Percentiles rank a stretch among this genome's conserved stretches.
phyloP scores from a whole-genome alignment of 2,797 vertebrate species.

The Zenarchopterus dispar region DNA sequence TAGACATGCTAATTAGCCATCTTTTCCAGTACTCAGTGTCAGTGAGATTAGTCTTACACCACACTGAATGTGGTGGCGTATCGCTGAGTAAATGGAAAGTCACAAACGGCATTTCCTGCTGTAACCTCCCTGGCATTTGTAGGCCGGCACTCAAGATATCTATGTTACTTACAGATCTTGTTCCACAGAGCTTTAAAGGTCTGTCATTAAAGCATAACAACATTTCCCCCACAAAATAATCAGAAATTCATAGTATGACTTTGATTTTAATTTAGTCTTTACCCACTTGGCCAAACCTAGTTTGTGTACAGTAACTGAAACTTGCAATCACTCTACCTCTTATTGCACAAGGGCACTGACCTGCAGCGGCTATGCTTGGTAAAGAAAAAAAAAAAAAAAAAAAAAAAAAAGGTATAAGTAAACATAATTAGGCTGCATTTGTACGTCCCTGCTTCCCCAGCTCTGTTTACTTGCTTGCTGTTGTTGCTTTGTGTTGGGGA shows the following conservation, averaged over 20 bases:
- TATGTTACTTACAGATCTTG: constrained; percentile 82
- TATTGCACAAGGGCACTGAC: constrained; percentile 50
- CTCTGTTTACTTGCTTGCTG: constrained; percentile 63
- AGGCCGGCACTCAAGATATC: constrained; percentile 81
- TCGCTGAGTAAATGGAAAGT: constrained; percentile 88
- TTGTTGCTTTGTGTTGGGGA: constrained; percentile 69
- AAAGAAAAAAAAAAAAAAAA: constrained; percentile 47
- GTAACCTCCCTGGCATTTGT: constrained; percentile 85
- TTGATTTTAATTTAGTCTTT: constrained; percentile 40
- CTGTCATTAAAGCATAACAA: constrained; percentile 74
- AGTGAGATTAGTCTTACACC: constrained; percentile 34
- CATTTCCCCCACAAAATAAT: constrained; percentile 53
- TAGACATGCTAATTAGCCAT: constrained; percentile 31
- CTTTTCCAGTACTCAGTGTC: constrained; percentile 30
- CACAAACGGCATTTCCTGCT: constrained; percentile 86
- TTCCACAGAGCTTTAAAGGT: constrained; percentile 78
- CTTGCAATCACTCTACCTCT: constrained; percentile 43
- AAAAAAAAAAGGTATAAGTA: constrained; percentile 63
- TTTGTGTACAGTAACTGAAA: constrained; percentile 50
- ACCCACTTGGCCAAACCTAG: constrained; percentile 25
- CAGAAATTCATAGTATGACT: constrained; percentile 29
- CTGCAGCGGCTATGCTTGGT: constrained; percentile 55
- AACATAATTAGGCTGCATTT: constrained; percentile 76
- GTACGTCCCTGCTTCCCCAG: constrained; percentile 52
- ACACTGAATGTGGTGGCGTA: constrained; percentile 58